Evolutionary conservation across 2,888 invertebrate species (phyloP), one percentile per base, ranked within the genome.

Genomic region (Peribatodes rhomboidaria): DNA sequence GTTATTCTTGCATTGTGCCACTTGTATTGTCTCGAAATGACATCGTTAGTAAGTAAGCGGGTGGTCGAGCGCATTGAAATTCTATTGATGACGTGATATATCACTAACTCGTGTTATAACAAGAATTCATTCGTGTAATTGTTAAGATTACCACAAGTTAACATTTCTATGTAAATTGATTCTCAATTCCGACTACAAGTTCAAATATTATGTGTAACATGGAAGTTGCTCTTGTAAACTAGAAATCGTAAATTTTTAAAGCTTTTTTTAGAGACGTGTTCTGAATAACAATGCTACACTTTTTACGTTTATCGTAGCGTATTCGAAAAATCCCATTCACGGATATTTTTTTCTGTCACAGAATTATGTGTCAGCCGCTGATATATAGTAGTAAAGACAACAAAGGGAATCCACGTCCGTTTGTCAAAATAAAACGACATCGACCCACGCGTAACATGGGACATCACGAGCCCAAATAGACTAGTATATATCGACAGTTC

Each of bases 21-120:
- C 82, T 79, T 81, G 90, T 86, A 92, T 93, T 92, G 92, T 92
- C 83, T 87, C 79, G 80, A 77, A 86, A 92, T 81, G 90, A 92
- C 88, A 84, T 93, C 92, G 92, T 93, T 92, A 93, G 92, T 88
- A 87, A 82, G 88, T 86, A 81, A 73, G 86, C 92, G 91, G 92
- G 93, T 92, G 93, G 93, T 88, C 92, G 84, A 73, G 75, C 78
- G 85, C 85, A 90, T 92, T 91, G 84, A 90, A 86, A 90, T 91
- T 92, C 89, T 85, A 91, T 89, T 86, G 88, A 83, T 82, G 83
- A 87, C 80, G 82, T 86, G 82, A 91, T 92, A 89, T 89, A 92
- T 92, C 87, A 87, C 76, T 72, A 72, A 74, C 72, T 52, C 74
- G 67, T 78, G 75, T 79, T 78, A 81, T 86, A 83, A 79, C 82